Base-by-base conservation (phyloP, 1,140 invertebrate genomes). In the Calliphora vicina region DNA sequence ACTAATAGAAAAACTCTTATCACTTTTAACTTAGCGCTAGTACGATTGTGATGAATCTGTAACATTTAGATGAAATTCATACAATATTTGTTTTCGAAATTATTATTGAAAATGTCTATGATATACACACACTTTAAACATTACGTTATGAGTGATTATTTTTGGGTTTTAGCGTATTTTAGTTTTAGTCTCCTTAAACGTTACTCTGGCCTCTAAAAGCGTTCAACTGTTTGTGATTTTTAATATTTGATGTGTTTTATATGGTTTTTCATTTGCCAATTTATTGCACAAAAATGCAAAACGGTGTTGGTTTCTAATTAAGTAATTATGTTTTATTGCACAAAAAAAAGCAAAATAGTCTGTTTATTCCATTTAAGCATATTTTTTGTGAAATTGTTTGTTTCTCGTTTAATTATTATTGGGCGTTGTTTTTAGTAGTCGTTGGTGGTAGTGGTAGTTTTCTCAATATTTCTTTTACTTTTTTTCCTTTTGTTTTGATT, bases 1-100 rank as follows among this genome's bases (percentile, higher is more conserved):
- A 78, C 42, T 78, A 78, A 78, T 13, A 78, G 42, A 23, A 78
- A 43, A 78, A 78, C 74, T 78, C 43, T 78, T 78, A 27, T 43
- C 74, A 67, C 61, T 67, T 67, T 20, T 67, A 67, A 25, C 9
- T 67, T 67, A 43, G 74, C n/a, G 8, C 17, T 23, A 13, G n/a
- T 1, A 43, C 6, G 35, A 78, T 43, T 78, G 20, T 43, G 35
- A 9, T 78, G 74, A 43, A 78, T 43, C 42, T 78, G 74, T 78
- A 78, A 78, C n/a, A 42, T 35, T 35, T 76, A 57, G 50, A n/a
- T 57, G n/a, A n/a, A n/a, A n/a, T n/a, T n/a, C n/a, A n/a, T n/a
- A n/a, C n/a, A n/a, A n/a, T n/a, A n/a, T n/a, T n/a, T n/a, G n/a
- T n/a, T n/a, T n/a, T n/a, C n/a, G n/a, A n/a, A n/a, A n/a, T n/a